Evolutionary conservation across 2,797 vertebrate species (phyloP).

Genomic region (Ctenopoma kingsleyae): DNA sequence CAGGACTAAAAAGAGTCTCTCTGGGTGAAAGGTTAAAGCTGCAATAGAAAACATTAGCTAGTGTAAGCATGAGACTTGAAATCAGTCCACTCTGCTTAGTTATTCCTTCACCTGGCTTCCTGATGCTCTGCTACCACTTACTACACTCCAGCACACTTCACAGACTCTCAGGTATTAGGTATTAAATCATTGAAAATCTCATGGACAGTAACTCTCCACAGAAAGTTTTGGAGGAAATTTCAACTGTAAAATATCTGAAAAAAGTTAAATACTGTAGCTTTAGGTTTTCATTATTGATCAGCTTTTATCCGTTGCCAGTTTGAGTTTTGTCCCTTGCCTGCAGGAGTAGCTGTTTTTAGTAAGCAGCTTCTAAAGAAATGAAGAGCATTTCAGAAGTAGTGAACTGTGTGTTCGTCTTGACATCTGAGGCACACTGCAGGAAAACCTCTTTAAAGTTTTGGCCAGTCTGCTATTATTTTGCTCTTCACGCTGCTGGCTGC

Average conservation of each 20-base stretch:
- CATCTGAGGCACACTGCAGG: conserved; percentile 5
- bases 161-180: too few relatives aligned
- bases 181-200: too few relatives aligned
- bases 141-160: too few relatives aligned
- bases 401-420: conserved; percentile 21
- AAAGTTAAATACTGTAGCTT: too few relatives aligned
- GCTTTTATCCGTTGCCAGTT: conserved; percentile 34
- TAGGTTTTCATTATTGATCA: not conserved
- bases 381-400: conserved; percentile 18
- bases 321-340: not conserved
- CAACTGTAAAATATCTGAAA: too few relatives aligned
- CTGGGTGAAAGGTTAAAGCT: conserved; percentile 6
- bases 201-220: too few relatives aligned
- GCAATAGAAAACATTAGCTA: too few relatives aligned
- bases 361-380: conserved; percentile 26
- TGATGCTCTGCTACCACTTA: too few relatives aligned
- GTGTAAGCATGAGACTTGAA: too few relatives aligned
- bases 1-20: not conserved
- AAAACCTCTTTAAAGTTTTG: conserved; percentile 1
- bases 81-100: too few relatives aligned
- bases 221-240: too few relatives aligned
- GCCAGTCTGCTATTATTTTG: conserved; percentile 14
- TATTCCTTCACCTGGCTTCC: too few relatives aligned
- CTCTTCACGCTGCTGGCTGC: conserved; percentile 9
- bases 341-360: conserved; percentile 13